Conservation (phyloP, 2,113 vertebrate genomes). For the Leuciscus idus region DNA sequence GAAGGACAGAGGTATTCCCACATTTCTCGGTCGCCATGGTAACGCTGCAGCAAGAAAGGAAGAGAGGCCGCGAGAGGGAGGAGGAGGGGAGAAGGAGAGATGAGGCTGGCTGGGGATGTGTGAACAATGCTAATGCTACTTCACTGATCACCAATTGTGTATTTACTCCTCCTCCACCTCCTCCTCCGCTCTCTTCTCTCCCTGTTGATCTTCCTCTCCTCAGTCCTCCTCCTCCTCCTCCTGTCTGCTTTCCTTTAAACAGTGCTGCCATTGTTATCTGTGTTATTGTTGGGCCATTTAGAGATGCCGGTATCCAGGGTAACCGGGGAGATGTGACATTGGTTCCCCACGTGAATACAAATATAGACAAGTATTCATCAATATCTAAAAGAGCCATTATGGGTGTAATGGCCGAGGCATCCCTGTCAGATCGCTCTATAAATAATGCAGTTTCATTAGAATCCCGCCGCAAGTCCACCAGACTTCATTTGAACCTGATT, state of each 20-base stretch:
- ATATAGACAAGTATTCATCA: conserved; percentile 73
- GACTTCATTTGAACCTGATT: conserved; percentile 28
- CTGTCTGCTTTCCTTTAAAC: conserved; percentile 58
- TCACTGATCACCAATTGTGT: conserved; percentile 69
- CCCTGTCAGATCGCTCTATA: conserved; percentile 67
- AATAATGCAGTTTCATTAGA: conserved; percentile 73
- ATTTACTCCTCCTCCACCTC: not conserved
- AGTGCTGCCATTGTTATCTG: conserved; percentile 67
- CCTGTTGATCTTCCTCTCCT: conserved; percentile 20
- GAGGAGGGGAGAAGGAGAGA: conserved; percentile 48
- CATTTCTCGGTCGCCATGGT: conserved; percentile 77
- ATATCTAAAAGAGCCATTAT: conserved; percentile 72
- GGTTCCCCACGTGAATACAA: conserved; percentile 71
- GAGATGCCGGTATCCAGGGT: conserved; percentile 69
- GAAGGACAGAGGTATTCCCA: conserved; percentile 84
- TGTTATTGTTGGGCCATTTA: conserved; percentile 76
- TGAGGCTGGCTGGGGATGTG: conserved; percentile 60
- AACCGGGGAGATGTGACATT: conserved; percentile 67
- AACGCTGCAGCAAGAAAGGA: conserved; percentile 79
- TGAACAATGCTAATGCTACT: conserved; percentile 75
- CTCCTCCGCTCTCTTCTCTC: conserved; percentile 29
- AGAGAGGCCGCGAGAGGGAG: conserved; percentile 68
- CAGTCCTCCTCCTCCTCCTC: not conserved
- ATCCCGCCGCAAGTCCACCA: conserved; percentile 22
- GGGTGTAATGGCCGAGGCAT: conserved; percentile 66